Evolutionary conservation across 1,140 invertebrate genomes (phyloP).

Genomic region (Aphelenchoides besseyi): DNA sequence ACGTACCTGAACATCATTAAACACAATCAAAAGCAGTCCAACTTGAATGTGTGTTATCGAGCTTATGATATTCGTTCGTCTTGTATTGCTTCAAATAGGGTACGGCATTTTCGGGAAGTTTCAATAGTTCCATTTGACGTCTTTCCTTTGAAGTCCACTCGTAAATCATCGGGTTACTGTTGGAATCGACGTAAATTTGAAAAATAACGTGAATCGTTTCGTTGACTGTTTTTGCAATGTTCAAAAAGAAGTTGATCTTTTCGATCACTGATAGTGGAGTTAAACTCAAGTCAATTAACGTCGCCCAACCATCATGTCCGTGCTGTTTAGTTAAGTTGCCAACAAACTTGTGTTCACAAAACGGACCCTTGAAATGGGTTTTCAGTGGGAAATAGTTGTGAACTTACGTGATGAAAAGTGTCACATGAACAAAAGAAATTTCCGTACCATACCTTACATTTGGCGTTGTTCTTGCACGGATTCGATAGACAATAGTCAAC

Average conservation of each 20-base stretch:
- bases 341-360: neutral
- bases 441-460: too few relatives aligned
- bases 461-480: neutral
- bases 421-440: neutral
- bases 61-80: too few relatives aligned
- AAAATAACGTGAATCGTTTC: neutral
- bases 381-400: neutral
- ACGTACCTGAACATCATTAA: too few relatives aligned
- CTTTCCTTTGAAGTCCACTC: neutral
- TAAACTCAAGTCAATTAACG: neutral
- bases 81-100: too few relatives aligned
- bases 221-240: neutral
- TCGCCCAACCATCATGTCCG: neutral
- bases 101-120: too few relatives aligned
- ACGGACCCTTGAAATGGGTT: neutral
- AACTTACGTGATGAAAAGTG: neutral
- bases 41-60: too few relatives aligned
- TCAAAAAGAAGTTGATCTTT: neutral
- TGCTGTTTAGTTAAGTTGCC: neutral
- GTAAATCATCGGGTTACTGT: neutral
- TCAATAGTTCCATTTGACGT: neutral
- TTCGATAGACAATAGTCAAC: neutral
- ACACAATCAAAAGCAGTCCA: too few relatives aligned
- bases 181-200: neutral
- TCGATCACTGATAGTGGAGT: neutral